phyloP scores from a whole-genome alignment of 1,140 invertebrate genomes.

The Drosophila setifemur region DNA sequence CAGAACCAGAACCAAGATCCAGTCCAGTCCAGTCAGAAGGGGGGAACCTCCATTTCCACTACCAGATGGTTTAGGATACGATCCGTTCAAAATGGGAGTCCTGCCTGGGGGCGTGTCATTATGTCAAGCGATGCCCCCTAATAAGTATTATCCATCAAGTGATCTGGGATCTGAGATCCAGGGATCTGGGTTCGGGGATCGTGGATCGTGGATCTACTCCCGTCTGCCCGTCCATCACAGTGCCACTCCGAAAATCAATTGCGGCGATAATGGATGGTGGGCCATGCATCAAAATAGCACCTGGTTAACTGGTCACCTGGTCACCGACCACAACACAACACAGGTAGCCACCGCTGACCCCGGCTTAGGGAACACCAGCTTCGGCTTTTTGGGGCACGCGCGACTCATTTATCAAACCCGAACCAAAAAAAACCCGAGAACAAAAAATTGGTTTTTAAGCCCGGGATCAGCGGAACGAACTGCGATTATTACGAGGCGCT shows the following conservation, averaged over 20 bases:
- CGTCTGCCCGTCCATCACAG: conserved; percentile 25
- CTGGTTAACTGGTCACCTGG: too few relatives aligned
- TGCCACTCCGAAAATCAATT: conserved; percentile 50
- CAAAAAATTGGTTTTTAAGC: too few relatives aligned
- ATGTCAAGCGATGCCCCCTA: conserved; percentile 34
- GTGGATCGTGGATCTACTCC: too few relatives aligned
- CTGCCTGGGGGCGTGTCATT: conserved; percentile 16
- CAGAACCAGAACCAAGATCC: background rate
- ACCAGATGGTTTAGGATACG: background rate
- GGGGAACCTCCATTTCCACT: background rate
- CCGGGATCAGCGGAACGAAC: conserved; percentile 25
- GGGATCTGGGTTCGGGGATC: too few relatives aligned
- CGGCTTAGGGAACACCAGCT: background rate
- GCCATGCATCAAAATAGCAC: conserved; percentile 76
- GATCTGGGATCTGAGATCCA: conserved; percentile 5
- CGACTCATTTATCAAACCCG: conserved; percentile 59
- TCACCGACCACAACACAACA: conserved; percentile 59
- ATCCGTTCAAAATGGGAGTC: background rate
- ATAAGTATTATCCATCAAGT: conserved; percentile 58
- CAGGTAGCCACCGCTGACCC: conserved; percentile 53
- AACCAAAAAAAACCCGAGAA: too few relatives aligned
- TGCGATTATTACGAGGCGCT: conserved; percentile 18
- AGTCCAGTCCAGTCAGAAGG: background rate
- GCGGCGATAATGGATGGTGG: conserved; percentile 61
- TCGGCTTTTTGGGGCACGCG: conserved; percentile 49